These are phyloP conservation scores for Hystrix cristata DNA, from an alignment of 2,113 vertebrate species.

Conservation along the genomic window DNA sequence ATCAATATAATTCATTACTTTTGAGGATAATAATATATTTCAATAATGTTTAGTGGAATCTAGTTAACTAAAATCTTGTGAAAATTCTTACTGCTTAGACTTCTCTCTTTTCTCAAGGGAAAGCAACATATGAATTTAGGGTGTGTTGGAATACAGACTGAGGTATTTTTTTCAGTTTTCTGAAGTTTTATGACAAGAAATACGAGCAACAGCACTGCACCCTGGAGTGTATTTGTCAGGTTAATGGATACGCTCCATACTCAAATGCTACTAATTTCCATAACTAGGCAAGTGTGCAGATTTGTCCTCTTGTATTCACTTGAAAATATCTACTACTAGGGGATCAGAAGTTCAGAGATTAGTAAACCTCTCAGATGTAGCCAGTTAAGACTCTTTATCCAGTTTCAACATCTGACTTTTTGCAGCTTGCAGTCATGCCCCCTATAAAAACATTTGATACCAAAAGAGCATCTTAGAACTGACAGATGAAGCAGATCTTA, in stretches of 20 bases:
- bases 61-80: neutral
- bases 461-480: slow-evolving; percentile 47
- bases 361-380: slow-evolving; percentile 74
- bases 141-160: neutral
- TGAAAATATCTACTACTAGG: slow-evolving; percentile 55
- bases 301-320: slow-evolving; percentile 54
- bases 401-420: slow-evolving; percentile 66
- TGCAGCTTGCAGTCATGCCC: slow-evolving; percentile 49
- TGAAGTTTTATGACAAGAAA: slow-evolving; percentile 54
- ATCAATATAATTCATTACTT: neutral
- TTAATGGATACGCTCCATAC: neutral
- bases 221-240: neutral
- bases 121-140: neutral
- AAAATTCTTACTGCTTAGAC: neutral
- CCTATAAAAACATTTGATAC: slow-evolving; percentile 29
- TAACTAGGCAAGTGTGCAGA: slow-evolving; percentile 1
- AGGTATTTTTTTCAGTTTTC: slow-evolving; percentile 42
- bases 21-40: neutral
- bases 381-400: slow-evolving; percentile 71
- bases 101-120: neutral
- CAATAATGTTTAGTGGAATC: neutral
- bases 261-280: slow-evolving; percentile 45
- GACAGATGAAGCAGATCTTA: slow-evolving; percentile 52
- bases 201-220: neutral
- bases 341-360: slow-evolving; percentile 77